Base-by-base conservation (phyloP, 2,113 vertebrate species). In the Petrocephalus zakoni region DNA sequence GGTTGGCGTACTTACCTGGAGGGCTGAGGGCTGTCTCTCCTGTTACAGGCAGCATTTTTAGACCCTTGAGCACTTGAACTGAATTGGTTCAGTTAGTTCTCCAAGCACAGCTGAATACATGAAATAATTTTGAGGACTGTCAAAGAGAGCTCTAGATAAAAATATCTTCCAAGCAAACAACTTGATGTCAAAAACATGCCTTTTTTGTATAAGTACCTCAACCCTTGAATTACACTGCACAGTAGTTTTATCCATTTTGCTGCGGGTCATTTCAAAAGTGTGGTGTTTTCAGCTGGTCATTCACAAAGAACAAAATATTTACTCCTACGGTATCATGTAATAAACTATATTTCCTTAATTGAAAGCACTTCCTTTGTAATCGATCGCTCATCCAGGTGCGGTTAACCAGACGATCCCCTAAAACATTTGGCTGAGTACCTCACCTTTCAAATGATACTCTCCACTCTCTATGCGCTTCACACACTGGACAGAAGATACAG, bases 141-240 rank as follows among this genome's bases (percentile, higher is more conserved):
- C 13, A 42, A 78, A 42, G 29, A 52, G 46, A 85, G 72, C 34
- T 49, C 15, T n/a, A 11, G 84, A 37, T 34, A 52, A 49, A 55
- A 86, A 25, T 86, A n/a, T 86, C 84, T 55, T 25, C 52, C 84
- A 55, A 21, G 51, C 52, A 53, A 86, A 83, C 49, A 85, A 85
- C 46, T 51, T 51, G 82, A 85, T 52, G 22, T 49, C n/a, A 51
- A 49, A 49, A 51, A 85, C 46, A 49, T 51, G 4, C 47, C 47
- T 49, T 52, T 84, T 49, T 84, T 46, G 10, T 47, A 42, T 29
- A 37, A 42, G 34, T 42, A 75, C 37, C 72, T 75, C 13, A 75
- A 34, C 72, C 72, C 72, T 75, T 78, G 34, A 78, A 75, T 75
- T 34, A 75, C 34, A 17, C 6, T 37, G 68, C 37, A 75, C 34